phyloP scores from a whole-genome alignment of 2,113 vertebrate species.

The Chunga burmeisteri region DNA sequence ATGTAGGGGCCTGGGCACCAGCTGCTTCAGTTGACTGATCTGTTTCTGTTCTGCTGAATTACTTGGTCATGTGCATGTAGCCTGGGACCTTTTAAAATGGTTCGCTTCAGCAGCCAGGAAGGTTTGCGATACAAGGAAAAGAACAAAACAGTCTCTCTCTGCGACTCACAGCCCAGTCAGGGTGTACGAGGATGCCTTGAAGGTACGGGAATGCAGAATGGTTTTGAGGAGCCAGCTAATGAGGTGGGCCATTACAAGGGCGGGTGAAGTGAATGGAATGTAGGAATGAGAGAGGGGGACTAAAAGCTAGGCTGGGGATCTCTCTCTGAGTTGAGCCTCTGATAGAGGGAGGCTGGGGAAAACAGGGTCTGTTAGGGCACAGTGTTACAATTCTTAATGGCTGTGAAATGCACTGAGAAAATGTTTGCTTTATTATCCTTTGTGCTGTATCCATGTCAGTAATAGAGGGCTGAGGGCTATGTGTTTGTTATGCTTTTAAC shows the following conservation, averaged over 20 bases:
- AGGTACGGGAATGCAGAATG: background rate
- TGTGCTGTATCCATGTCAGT: background rate
- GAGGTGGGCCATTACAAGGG: background rate
- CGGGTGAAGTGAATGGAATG: rapidly evolving
- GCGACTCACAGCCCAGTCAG: background rate
- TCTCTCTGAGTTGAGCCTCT: background rate
- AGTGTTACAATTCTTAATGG: background rate
- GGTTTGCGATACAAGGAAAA: background rate
- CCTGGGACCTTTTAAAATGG: background rate
- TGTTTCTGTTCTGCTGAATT: background rate
- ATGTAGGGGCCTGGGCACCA: background rate
- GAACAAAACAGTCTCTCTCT: background rate
- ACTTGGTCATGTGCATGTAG: background rate
- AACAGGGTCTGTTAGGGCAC: background rate
- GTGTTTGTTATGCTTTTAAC: background rate
- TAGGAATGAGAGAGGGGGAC: background rate
- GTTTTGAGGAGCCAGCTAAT: background rate
- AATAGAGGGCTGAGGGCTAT: background rate
- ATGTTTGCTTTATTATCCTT: background rate
- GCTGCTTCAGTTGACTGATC: background rate
- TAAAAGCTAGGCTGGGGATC: background rate
- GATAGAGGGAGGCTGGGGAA: background rate
- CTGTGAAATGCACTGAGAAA: background rate
- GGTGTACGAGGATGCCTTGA: background rate
- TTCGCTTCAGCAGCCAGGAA: background rate